phyloP scores from a whole-genome alignment of 2,113 vertebrate species.

The Ancistrus triradiatus region DNA sequence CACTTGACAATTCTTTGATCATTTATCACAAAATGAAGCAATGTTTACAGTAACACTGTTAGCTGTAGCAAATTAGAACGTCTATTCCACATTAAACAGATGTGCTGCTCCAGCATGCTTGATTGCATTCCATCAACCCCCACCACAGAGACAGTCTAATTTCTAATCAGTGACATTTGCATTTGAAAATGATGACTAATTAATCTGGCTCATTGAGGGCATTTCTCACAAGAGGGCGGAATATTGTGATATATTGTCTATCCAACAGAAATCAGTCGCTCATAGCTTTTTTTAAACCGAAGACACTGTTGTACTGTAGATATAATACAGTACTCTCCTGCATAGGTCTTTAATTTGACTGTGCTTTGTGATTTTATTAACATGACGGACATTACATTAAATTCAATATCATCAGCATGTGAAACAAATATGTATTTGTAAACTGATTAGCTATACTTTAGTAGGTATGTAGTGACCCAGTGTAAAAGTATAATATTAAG shows the following conservation, averaged over 20 bases:
- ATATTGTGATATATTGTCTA: constrained; percentile 33
- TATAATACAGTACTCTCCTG: too few relatives aligned
- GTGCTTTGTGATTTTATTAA: too few relatives aligned
- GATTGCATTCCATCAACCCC: constrained; percentile 42
- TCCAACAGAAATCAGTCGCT: constrained; percentile 23
- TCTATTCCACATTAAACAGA: constrained; percentile 35
- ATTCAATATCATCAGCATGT: too few relatives aligned
- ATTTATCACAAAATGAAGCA: background rate
- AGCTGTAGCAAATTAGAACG: constrained; percentile 35
- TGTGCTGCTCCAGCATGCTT: constrained; percentile 34
- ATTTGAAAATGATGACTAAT: constrained; percentile 46
- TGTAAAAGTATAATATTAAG: too few relatives aligned
- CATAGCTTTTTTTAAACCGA: too few relatives aligned
- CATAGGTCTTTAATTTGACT: too few relatives aligned
- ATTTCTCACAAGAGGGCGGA: constrained; percentile 31
- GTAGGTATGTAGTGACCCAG: too few relatives aligned
- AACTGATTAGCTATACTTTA: too few relatives aligned
- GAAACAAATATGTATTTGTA: too few relatives aligned
- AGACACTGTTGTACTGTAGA: too few relatives aligned
- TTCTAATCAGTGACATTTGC: constrained; percentile 39
- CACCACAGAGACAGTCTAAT: constrained; percentile 27
- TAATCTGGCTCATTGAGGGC: constrained; percentile 33
- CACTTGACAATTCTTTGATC: too few relatives aligned
- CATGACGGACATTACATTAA: too few relatives aligned
- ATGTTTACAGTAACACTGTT: background rate